These are phyloP conservation scores for Tinea pellionella DNA, from an alignment of 2,888 invertebrate genomes.

Conservation along the genomic window DNA sequence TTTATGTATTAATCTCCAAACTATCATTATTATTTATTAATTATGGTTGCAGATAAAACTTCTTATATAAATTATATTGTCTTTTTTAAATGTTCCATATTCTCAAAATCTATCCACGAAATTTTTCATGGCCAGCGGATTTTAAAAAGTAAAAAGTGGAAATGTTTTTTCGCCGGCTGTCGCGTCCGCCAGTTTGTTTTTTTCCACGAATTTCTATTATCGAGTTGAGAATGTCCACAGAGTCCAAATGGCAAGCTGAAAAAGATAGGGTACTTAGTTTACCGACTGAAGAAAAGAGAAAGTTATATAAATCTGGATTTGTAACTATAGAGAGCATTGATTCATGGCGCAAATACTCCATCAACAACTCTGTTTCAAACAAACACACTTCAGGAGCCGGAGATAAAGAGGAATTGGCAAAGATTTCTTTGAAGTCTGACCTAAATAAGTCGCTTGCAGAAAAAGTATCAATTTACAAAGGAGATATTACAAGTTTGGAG, in stretches of 20 bases:
- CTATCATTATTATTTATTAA: too few species aligned
- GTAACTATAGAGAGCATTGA: conserved; percentile 54
- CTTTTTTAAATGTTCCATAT: too few species aligned
- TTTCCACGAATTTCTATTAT: not conserved
- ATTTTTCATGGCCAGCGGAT: too few species aligned
- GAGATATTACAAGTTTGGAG: conserved; percentile 87
- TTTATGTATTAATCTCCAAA: not conserved
- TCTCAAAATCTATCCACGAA: too few species aligned
- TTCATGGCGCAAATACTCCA: conserved; percentile 67
- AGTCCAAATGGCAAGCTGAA: conserved; percentile 53
- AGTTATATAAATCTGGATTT: conserved; percentile 52
- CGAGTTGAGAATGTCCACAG: conserved; percentile 41
- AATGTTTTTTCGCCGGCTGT: conserved; percentile 19
- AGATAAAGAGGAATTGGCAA: conserved; percentile 40
- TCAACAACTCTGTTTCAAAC: conserved; percentile 37
- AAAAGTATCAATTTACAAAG: conserved; percentile 77
- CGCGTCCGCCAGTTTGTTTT: not conserved
- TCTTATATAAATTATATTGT: too few species aligned
- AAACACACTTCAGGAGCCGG: conserved; percentile 42
- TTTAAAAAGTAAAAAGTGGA: too few species aligned
- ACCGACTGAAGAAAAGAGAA: conserved; percentile 64
- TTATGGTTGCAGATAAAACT: too few species aligned
- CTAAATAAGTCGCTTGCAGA: conserved; percentile 57
- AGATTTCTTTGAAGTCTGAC: conserved; percentile 34
- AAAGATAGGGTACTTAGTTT: conserved; percentile 65